Evolutionary conservation across 1,140 invertebrate species (phyloP).

Genomic region (Plectrocnemia conspersa): DNA sequence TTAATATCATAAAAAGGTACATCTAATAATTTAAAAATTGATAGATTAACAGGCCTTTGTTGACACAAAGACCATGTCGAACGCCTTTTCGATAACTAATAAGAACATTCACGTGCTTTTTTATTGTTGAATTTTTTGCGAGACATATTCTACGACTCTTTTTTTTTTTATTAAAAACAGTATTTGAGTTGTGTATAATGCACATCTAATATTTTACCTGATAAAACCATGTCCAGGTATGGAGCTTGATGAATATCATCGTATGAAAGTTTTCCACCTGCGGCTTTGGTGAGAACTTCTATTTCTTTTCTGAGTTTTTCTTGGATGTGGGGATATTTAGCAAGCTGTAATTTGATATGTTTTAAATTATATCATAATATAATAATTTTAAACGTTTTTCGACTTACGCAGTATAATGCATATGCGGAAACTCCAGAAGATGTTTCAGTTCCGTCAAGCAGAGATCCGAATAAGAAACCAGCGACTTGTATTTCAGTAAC

Average conservation of each 20-base stretch:
- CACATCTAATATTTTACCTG: too few relatives aligned
- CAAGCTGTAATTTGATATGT: conserved; percentile 12
- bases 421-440: conserved; percentile 22
- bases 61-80: too few relatives aligned
- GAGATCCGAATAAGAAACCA: conserved; percentile 23
- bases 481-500: too few relatives aligned
- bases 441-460: conserved; percentile 30
- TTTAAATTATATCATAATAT: not conserved
- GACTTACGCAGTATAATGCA: conserved; percentile 22
- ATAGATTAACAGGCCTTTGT: too few relatives aligned
- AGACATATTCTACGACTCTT: too few relatives aligned
- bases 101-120: too few relatives aligned
- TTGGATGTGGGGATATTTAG: conserved; percentile 28
- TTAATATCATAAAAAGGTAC: too few relatives aligned
- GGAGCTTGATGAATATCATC: conserved; percentile 12
- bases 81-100: too few relatives aligned
- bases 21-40: too few relatives aligned
- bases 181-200: too few relatives aligned
- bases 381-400: not conserved
- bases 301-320: conserved; percentile 18
- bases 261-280: conserved; percentile 19
- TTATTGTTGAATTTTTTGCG: too few relatives aligned
- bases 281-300: conserved; percentile 5
- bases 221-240: conserved; percentile 28
- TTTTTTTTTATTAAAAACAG: too few relatives aligned